Evolutionary conservation across 2,113 vertebrate genomes (phyloP).

Genomic region (Xenus cinereus): DNA sequence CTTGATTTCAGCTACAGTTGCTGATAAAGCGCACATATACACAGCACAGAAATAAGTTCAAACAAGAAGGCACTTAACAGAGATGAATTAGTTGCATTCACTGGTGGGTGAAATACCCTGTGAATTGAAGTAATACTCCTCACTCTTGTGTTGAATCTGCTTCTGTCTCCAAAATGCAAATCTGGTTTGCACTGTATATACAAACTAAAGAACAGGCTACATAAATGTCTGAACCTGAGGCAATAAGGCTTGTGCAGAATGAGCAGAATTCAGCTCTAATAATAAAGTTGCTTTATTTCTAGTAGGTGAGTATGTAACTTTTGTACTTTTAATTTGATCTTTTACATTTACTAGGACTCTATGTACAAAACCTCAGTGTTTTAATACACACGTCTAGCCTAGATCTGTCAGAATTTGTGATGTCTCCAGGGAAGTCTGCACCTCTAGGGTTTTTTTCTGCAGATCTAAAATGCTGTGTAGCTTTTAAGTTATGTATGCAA

Average conservation of each 20-base stretch:
- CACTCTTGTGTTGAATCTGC: neutral
- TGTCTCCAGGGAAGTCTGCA: neutral
- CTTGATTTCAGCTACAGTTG: neutral
- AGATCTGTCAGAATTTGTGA: neutral
- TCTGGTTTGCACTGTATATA: rapidly evolving
- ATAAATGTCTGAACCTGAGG: neutral
- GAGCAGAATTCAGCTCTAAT: neutral
- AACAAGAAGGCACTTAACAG: neutral
- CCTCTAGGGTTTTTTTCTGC: neutral
- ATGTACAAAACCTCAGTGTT: neutral
- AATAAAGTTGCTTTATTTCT: neutral
- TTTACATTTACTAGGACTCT: neutral
- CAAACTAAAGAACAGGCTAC: neutral
- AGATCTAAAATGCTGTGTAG: neutral
- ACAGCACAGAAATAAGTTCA: neutral
- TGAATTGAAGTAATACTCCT: neutral
- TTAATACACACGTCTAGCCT: neutral
- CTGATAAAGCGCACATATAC: rapidly evolving
- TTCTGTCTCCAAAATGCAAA: neutral
- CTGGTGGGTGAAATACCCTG: rapidly evolving
- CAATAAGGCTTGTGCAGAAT: neutral
- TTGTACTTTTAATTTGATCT: neutral
- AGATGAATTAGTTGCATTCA: neutral
- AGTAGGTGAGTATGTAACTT: neutral
- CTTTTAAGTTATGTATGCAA: neutral